Percentiles rank a stretch among this genome's conserved stretches.
These are phyloP conservation scores for Onychostruthus taczanowskii DNA, from an alignment of 2,113 vertebrate species.

Conservation along the genomic window DNA sequence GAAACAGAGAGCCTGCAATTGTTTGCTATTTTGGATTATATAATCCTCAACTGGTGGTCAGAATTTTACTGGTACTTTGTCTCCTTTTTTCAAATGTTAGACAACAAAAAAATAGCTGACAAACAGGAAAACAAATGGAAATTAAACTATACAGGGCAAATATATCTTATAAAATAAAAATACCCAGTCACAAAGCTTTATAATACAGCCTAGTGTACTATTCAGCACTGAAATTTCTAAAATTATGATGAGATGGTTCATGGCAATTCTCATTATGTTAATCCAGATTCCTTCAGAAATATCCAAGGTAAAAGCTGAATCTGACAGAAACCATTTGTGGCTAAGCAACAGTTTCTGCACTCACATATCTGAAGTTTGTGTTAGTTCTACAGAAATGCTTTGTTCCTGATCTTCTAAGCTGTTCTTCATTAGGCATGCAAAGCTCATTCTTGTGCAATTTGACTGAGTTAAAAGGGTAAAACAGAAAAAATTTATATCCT, in stretches of 20 bases:
- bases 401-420: slow-evolving; percentile 65
- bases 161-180: slow-evolving; percentile 56
- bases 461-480: slow-evolving; percentile 25
- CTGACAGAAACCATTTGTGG: slow-evolving; percentile 60
- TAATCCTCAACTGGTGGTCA: background rate
- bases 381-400: slow-evolving; percentile 48
- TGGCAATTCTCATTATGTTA: slow-evolving; percentile 65
- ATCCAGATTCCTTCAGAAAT: slow-evolving; percentile 69
- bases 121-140: slow-evolving; percentile 22
- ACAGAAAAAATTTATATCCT: background rate
- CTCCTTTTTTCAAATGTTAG: slow-evolving; percentile 22
- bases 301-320: slow-evolving; percentile 59
- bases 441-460: slow-evolving; percentile 49
- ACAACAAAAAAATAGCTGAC: slow-evolving; percentile 7
- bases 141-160: slow-evolving; percentile 29
- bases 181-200: slow-evolving; percentile 34
- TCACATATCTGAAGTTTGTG: slow-evolving; percentile 4
- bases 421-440: slow-evolving; percentile 61
- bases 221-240: slow-evolving; percentile 52
- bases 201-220: slow-evolving; percentile 48
- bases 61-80: background rate
- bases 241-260: slow-evolving; percentile 62
- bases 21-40: background rate
- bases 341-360: slow-evolving; percentile 43
- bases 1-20: background rate